Evolutionary conservation across 2,797 vertebrate genomes (phyloP), one percentile per base, ranked within the genome.

Genomic region (Lemur catta): DNA sequence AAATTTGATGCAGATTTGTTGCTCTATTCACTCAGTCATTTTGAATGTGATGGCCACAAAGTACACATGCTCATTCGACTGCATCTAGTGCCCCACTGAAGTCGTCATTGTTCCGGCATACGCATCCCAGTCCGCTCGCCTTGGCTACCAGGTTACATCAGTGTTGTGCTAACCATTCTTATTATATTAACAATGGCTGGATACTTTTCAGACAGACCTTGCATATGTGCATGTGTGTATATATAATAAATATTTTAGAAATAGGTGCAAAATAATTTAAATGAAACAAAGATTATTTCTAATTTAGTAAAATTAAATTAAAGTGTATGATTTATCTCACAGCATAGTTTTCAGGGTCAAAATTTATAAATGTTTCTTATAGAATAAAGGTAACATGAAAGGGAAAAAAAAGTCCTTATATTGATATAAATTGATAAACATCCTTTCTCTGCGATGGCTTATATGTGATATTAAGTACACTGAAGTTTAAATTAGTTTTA

Each of bases 181-280:
- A 1, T 57, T 57, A 57, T 57, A 57, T 57, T 57, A 57, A 26
- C 55, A 57, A 57, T 57, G 55, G 24, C 24, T 57, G 9, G 55
- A 57, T 26, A 26, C 24, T 59, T 59, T 59, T 8, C 24, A 59
- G 24, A 59, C 57, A 59, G 24, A 26, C 57, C 57, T 59, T 59
- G 57, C 24, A 59, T 59, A 59, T 59, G 57, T 26, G 57, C 4
- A 59, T 52, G 35, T n/a, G 22, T 5, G 26, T 48, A 7, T 95
- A 85, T 84, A 65, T 96, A 96, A 18, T 18, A 93, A 35, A 80
- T 61, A 59, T 75, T 69, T 92, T 91, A 96, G 33, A 74, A 95
- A 92, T 92, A 30, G 67, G 4, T 46, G 48, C 95, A 96, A 67
- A 94, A 55, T 91, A 95, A 92, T 22, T 94, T 61, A 97, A 96